phyloP scores from a whole-genome alignment of 2,797 vertebrate species.

The Sebastes miniatus region DNA sequence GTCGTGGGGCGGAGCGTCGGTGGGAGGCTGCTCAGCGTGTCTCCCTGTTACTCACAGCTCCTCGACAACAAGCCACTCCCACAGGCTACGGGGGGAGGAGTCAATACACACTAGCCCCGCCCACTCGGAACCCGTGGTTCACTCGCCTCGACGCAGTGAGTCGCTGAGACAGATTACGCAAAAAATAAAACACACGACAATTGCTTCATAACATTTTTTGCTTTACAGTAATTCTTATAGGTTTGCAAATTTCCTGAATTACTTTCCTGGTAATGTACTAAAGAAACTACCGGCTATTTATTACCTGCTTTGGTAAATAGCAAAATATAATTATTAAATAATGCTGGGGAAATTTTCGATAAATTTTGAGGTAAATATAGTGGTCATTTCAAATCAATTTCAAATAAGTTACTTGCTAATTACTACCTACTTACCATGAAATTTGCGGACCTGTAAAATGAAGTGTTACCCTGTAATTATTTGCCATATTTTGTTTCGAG shows the following conservation, averaged over 20 bases:
- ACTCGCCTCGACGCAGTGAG: conserved; percentile 85
- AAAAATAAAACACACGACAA: neutral
- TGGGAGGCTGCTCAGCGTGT: conserved; percentile 86
- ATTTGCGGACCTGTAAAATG: too few relatives aligned
- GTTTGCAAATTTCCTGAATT: too few relatives aligned
- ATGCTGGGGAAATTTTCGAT: too few relatives aligned
- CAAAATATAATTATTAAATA: too few relatives aligned
- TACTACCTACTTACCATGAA: too few relatives aligned
- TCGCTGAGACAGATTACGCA: neutral
- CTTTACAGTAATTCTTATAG: too few relatives aligned
- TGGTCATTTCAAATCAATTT: too few relatives aligned
- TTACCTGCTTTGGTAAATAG: too few relatives aligned
- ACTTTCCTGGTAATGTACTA: too few relatives aligned
- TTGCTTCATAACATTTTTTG: neutral
- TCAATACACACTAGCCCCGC: conserved; percentile 79
- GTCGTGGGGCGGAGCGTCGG: conserved; percentile 78
- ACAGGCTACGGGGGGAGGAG: conserved; percentile 80
- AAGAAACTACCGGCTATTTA: too few relatives aligned
- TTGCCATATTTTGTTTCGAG: neutral
- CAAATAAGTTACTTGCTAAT: too few relatives aligned
- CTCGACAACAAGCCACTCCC: conserved; percentile 76
- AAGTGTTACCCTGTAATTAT: neutral
- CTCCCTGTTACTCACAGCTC: conserved; percentile 87
- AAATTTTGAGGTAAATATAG: too few relatives aligned
- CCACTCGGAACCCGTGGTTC: conserved; percentile 75